Conservation (phyloP, 2,888 invertebrate species). For the Gnatocerus cornutus region DNA sequence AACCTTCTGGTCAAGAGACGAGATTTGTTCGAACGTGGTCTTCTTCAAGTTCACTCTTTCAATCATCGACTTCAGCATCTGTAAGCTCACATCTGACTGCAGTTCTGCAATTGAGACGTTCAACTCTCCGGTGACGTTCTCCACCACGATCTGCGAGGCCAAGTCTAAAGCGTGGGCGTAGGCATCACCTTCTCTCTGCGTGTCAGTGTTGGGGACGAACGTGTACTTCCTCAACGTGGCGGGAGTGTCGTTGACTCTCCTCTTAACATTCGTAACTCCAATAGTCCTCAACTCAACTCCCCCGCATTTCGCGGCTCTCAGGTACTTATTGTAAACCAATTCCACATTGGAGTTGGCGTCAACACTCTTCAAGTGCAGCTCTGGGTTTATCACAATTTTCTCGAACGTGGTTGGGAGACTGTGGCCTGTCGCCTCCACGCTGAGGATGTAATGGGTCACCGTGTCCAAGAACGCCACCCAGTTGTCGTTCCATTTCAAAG, state of each 20-base stretch:
- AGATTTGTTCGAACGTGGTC: slow-evolving; percentile 16
- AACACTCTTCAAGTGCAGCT: slow-evolving; percentile 55
- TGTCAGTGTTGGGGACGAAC: slow-evolving; percentile 74
- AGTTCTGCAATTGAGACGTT: slow-evolving; percentile 17
- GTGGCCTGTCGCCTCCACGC: slow-evolving; percentile 74
- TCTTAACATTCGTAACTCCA: slow-evolving; percentile 82
- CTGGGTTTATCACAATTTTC: slow-evolving; percentile 71
- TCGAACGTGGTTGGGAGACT: slow-evolving; percentile 78
- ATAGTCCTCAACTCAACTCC: slow-evolving; percentile 84
- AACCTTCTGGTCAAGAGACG: slow-evolving; percentile 1
- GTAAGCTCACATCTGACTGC: slow-evolving; percentile 9
- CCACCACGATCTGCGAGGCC: slow-evolving; percentile 47
- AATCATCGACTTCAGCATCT: slow-evolving; percentile 15
- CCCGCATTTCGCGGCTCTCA: slow-evolving; percentile 72
- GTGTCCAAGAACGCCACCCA: slow-evolving; percentile 83
- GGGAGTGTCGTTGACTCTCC: slow-evolving; percentile 78
- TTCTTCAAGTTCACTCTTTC: slow-evolving; percentile 24
- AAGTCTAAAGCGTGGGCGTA: slow-evolving; percentile 25
- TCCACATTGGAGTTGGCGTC: slow-evolving; percentile 7
- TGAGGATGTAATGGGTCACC: slow-evolving; percentile 77
- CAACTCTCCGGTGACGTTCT: slow-evolving; percentile 37
- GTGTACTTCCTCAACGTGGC: slow-evolving; percentile 83
- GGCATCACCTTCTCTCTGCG: slow-evolving; percentile 21
- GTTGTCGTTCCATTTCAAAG: slow-evolving; percentile 75
- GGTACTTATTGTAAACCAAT: slow-evolving; percentile 16